Conservation (phyloP, 2,113 vertebrate species). For the Ptilonorhynchus violaceus region DNA sequence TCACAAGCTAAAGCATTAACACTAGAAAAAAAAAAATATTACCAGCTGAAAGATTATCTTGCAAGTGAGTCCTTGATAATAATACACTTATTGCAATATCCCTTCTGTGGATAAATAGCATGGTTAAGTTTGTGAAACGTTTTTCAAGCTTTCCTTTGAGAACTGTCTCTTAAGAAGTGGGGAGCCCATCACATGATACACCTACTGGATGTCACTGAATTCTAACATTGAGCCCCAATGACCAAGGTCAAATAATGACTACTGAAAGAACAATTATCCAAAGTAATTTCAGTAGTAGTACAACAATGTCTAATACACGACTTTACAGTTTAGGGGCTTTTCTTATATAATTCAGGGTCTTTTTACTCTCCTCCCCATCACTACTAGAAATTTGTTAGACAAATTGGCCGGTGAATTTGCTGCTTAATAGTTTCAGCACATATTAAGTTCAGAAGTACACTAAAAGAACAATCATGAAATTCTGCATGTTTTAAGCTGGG, state of each 20-base stretch:
- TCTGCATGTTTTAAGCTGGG: background rate
- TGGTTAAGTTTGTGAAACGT: background rate
- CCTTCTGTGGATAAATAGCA: background rate
- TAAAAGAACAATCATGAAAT: background rate
- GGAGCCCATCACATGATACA: background rate
- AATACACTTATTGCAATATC: background rate
- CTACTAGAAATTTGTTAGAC: background rate
- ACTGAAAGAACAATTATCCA: background rate
- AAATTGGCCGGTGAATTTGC: background rate
- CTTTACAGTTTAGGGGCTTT: background rate
- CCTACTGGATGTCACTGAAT: background rate
- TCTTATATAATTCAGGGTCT: background rate
- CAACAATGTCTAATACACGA: background rate
- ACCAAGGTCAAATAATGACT: background rate
- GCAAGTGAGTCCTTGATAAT: background rate
- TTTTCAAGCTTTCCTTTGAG: background rate
- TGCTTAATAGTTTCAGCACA: background rate
- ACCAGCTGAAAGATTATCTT: background rate
- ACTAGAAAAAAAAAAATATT: constrained; percentile 53
- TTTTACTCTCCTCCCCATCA: background rate
- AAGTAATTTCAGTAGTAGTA: background rate
- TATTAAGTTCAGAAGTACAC: background rate
- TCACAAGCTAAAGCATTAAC: constrained; percentile 87
- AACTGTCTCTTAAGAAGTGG: background rate
- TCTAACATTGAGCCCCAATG: background rate